phyloP scores from a whole-genome alignment of 2,888 invertebrate species.

The Drosophila imparisetae region DNA sequence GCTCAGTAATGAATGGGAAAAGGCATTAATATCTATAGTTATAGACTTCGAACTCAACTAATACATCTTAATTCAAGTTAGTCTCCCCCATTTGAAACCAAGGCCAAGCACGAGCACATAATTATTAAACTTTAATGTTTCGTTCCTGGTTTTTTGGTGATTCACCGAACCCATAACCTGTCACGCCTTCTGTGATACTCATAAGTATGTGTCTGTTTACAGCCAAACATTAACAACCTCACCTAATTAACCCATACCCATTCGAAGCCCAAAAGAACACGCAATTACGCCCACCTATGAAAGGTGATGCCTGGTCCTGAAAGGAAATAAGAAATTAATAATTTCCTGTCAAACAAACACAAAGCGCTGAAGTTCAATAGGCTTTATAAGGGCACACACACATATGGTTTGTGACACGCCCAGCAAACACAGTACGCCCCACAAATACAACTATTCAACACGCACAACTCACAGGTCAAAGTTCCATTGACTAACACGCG shows the following conservation, averaged over 20 bases:
- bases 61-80: not conserved
- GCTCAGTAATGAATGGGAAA: not conserved
- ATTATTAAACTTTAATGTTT: not conserved
- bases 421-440: conserved; percentile 14
- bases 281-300: conserved; percentile 37
- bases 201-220: conserved; percentile 9
- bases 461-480: conserved; percentile 39
- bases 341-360: conserved; percentile 64
- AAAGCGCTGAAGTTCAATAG: conserved; percentile 67
- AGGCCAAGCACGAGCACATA: not conserved
- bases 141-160: not conserved
- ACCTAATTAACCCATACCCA: conserved; percentile 34
- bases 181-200: conserved; percentile 7
- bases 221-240: conserved; percentile 5
- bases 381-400: conserved; percentile 12
- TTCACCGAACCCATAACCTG: not conserved
- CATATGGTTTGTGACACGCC: conserved; percentile 41
- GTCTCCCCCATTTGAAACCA: not conserved
- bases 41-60: not conserved
- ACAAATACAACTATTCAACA: conserved; percentile 19
- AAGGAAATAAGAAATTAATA: conserved; percentile 70
- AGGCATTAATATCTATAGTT: not conserved
- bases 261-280: conserved; percentile 15
- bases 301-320: conserved; percentile 12
- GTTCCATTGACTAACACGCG: conserved; percentile 31